These are phyloP conservation scores for Apodemus agrarius DNA, from an alignment of 2,797 vertebrate species.

Conservation along the genomic window DNA sequence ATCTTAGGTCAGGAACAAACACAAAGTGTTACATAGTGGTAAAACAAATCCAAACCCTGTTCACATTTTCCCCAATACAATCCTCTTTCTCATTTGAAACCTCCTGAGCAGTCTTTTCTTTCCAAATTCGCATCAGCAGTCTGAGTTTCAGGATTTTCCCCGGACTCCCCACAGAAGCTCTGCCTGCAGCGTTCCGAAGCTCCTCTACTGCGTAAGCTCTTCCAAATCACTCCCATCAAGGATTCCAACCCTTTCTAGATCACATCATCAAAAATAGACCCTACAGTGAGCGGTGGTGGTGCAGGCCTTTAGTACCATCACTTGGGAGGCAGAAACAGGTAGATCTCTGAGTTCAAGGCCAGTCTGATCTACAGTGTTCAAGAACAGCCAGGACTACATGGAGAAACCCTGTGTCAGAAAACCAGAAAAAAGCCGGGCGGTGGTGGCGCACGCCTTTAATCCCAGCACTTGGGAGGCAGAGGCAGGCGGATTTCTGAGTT, in stretches of 20 bases:
- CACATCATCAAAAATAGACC: background rate
- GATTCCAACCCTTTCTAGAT: background rate
- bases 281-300: background rate
- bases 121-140: background rate
- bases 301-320: background rate
- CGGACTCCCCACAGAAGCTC: background rate
- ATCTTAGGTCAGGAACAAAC: background rate
- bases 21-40: background rate
- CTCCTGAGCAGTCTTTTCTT: background rate
- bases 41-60: background rate
- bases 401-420: background rate
- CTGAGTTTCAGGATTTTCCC: background rate
- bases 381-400: background rate
- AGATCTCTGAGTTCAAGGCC: background rate
- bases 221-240: background rate
- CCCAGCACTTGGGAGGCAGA: too few relatives aligned
- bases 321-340: background rate
- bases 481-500: too few relatives aligned
- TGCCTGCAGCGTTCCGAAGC: background rate
- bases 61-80: background rate
- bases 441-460: too few relatives aligned
- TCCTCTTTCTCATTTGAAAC: background rate
- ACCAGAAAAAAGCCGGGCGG: background rate
- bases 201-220: background rate
- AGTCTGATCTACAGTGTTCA: background rate